A percentile compares a stretch with the other conserved stretches of the same genome.
phyloP scores from a whole-genome alignment of 1,140 invertebrate genomes.

The Delia radicum region DNA sequence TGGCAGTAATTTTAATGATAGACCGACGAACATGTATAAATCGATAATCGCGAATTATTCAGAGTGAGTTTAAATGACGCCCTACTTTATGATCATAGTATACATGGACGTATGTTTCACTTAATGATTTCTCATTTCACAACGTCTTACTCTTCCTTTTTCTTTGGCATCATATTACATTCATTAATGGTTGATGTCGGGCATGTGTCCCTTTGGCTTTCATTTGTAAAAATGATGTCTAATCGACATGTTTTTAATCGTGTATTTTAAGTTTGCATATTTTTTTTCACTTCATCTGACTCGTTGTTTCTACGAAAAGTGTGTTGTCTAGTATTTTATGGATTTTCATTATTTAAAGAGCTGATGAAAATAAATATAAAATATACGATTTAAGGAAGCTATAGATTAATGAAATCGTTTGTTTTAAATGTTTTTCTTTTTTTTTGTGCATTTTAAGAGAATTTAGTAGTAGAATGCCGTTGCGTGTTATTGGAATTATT shows the following conservation, averaged over 20 bases:
- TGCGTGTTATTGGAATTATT: not conserved
- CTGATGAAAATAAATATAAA: not conserved
- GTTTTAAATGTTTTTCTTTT: not conserved
- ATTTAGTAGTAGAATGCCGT: not conserved
- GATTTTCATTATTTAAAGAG: not conserved
- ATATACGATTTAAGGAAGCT: constrained; percentile 1
- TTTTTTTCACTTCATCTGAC: not conserved
- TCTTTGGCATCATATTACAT: not conserved
- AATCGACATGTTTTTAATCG: constrained; percentile 36
- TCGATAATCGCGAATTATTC: too few relatives aligned
- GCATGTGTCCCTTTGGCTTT: not conserved
- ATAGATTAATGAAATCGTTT: constrained; percentile 8
- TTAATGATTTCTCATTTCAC: not conserved
- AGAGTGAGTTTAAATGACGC: too few relatives aligned
- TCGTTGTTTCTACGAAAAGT: not conserved
- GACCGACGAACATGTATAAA: too few relatives aligned
- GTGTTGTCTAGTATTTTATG: constrained; percentile 13
- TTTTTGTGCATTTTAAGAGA: not conserved
- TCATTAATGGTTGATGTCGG: constrained; percentile 1
- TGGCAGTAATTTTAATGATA: too few relatives aligned
- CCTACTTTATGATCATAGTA: too few relatives aligned
- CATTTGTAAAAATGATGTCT: constrained; percentile 38
- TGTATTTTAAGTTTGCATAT: not conserved
- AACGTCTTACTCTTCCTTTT: not conserved
- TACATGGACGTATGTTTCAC: too few relatives aligned